Evolutionary conservation across 1,140 invertebrate species (phyloP).

Genomic region (Drosophila carrolli): DNA sequence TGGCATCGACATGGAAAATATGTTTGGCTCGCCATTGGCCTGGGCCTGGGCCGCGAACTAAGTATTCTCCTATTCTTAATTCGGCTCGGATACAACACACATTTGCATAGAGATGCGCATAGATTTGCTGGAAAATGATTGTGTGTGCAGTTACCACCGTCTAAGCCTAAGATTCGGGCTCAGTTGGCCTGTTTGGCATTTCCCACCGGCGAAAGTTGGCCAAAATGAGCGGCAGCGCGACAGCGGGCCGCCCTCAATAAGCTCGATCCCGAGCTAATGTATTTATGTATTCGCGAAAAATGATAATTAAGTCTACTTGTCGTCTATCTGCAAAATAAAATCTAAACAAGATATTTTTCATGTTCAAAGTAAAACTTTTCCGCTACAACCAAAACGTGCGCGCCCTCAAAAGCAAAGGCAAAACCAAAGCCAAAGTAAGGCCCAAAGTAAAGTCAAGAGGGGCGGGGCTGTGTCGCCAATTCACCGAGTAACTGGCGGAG

Average conservation of each 20-base stretch:
- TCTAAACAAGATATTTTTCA: constrained; percentile 84
- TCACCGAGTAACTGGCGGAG: constrained; percentile 38
- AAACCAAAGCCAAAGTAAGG: constrained; percentile 18
- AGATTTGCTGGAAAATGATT: constrained; percentile 82
- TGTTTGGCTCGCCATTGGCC: constrained; percentile 60
- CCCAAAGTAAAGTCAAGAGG: constrained; percentile 10
- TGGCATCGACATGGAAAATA: constrained; percentile 84
- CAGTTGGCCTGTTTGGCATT: constrained; percentile 34
- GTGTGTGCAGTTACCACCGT: constrained; percentile 40
- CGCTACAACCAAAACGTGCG: constrained; percentile 81
- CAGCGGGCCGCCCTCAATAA: constrained; percentile 55
- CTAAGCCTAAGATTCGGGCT: neutral
- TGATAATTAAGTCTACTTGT: constrained; percentile 84
- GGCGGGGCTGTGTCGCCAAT: constrained; percentile 28
- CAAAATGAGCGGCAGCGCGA: constrained; percentile 54
- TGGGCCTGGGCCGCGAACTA: constrained; percentile 24
- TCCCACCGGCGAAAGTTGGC: constrained; percentile 70
- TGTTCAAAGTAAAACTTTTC: constrained; percentile 78
- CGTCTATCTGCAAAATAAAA: constrained; percentile 82
- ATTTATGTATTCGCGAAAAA: constrained; percentile 71
- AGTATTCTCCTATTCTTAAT: constrained; percentile 62
- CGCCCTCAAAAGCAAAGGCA: constrained; percentile 39
- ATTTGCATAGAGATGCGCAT: constrained; percentile 76
- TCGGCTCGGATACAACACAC: constrained; percentile 69
- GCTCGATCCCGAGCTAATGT: constrained; percentile 52